Evolutionary conservation across 2,797 vertebrate genomes (phyloP), one percentile per base, ranked within the genome.

Genomic region (Lepilemur ruficaudatus): DNA sequence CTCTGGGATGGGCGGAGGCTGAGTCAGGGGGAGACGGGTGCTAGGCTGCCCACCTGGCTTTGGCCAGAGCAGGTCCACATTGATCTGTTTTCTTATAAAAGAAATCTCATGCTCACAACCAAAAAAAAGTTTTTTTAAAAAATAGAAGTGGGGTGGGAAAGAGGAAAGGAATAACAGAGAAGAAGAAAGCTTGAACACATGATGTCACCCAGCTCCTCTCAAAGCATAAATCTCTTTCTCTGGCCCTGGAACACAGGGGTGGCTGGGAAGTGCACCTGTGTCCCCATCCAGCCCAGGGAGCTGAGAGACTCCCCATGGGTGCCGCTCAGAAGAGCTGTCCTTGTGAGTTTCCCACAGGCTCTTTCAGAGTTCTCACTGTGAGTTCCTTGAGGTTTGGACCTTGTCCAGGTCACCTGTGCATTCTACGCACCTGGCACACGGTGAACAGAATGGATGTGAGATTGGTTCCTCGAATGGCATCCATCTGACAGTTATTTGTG

Each of bases 341-440:
- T 10, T n/a, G 18, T 0, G n/a, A 59, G 41, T 20, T 28, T n/a
- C 63, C 23, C 9, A 12, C 9, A 5, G 55, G 23, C 41, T 38
- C 55, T 22, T 2, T 0, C 18, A 30, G 18, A 11, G 55, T 20
- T 28, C 30, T 57, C 23, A 0, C 22, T 32, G 0, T 17, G 2
- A 2, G 1, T 15, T 59, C 52, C 59, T 50, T 0, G 0, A 57
- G 38, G 5, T 25, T 4, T 11, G 10, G 20, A 50, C 28, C 2
- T 2, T 0, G 1, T 15, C 25, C 35, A 1, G 32, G 0, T 59
- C 84, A 12, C 23, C 61, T 48, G 23, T 35, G 12, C 23, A 23
- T 38, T 38, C 67, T 70, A 5, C 2, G 20, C 28, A 11, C 46
- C 10, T 7, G n/a, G 75, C 46, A 7, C 20, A 28, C 0, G 30